Evolutionary conservation across 2,797 vertebrate species (phyloP).

Genomic region (Dipus sagitta): DNA sequence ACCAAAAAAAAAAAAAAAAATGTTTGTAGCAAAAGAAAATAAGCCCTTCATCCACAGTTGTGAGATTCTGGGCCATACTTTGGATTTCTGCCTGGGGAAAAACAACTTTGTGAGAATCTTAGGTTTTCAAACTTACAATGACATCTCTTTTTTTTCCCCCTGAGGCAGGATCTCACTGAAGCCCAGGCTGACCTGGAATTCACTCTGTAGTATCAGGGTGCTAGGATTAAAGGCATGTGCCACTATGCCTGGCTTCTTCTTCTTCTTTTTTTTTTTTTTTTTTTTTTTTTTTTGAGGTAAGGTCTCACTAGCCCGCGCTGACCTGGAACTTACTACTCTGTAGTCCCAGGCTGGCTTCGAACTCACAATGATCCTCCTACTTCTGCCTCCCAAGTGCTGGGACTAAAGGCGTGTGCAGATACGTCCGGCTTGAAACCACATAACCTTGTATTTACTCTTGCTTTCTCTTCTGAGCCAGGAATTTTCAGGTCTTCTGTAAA

Average conservation of each 20-base stretch:
- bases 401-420: not conserved
- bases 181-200: too few relatives aligned
- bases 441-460: not conserved
- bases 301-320: too few relatives aligned
- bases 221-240: too few relatives aligned
- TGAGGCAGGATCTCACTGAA: too few relatives aligned
- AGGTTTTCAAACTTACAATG: slow-evolving; percentile 61
- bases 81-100: slow-evolving; percentile 69
- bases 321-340: too few relatives aligned
- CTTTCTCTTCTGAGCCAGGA: not conserved
- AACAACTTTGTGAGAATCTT: slow-evolving; percentile 68
- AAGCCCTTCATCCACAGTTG: slow-evolving; percentile 67
- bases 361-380: too few relatives aligned
- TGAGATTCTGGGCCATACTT: slow-evolving; percentile 65
- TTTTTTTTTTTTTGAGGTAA: too few relatives aligned
- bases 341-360: too few relatives aligned
- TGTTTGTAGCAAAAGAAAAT: slow-evolving; percentile 54
- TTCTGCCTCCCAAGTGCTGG: too few relatives aligned
- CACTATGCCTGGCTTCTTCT: too few relatives aligned
- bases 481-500: slow-evolving; percentile 22
- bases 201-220: too few relatives aligned
- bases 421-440: not conserved
- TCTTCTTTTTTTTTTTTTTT: not conserved
- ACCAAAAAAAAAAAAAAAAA: too few relatives aligned
- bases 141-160: not conserved